Conservation (phyloP, 2,113 vertebrate genomes). For the Sturnus vulgaris region DNA sequence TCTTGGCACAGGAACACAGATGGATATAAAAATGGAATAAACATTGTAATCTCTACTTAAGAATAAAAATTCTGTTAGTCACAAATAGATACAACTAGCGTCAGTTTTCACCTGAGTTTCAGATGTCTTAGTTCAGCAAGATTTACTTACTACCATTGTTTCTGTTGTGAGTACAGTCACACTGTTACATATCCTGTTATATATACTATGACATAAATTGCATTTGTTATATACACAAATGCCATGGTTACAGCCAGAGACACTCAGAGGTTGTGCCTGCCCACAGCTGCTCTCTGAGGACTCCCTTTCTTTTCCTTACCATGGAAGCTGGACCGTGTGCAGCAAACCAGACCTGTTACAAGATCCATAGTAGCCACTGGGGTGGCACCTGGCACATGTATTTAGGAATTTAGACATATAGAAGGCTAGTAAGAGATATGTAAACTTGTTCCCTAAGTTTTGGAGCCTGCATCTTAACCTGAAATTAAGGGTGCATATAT, state of each 20-base stretch:
- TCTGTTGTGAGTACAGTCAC: neutral
- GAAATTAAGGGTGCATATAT: neutral
- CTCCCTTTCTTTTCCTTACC: neutral
- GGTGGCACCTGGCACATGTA: neutral
- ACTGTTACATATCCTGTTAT: neutral
- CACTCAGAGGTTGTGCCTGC: neutral
- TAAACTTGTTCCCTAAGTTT: neutral
- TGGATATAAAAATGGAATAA: neutral
- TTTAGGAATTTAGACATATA: neutral
- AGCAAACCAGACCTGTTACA: neutral
- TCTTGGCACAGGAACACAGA: neutral
- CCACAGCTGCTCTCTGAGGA: neutral
- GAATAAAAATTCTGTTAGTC: neutral
- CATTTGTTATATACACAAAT: neutral
- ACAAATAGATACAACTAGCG: neutral
- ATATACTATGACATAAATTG: neutral
- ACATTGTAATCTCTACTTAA: neutral
- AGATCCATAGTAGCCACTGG: neutral
- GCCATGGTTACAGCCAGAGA: neutral
- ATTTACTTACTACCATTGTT: neutral
- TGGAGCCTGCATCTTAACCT: neutral
- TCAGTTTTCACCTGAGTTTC: neutral
- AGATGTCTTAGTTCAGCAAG: neutral
- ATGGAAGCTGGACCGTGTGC: rapidly evolving
- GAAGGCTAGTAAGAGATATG: neutral